These are phyloP conservation scores for Chlamydotis undulata DNA, from an alignment of 2,113 vertebrate species.

Conservation along the genomic window DNA sequence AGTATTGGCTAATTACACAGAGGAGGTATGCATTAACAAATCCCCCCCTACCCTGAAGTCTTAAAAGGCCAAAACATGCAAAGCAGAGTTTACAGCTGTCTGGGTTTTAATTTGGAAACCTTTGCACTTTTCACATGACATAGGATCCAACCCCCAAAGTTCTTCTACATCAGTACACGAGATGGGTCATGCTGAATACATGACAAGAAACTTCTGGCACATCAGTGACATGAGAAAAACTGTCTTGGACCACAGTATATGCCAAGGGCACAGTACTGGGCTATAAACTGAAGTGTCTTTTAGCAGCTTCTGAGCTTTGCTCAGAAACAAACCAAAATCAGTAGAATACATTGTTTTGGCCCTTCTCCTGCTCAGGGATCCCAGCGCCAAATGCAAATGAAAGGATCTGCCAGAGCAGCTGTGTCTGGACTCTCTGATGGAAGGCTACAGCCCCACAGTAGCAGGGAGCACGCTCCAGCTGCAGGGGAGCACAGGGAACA, in stretches of 20 bases:
- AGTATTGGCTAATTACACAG: neutral
- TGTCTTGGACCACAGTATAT: neutral
- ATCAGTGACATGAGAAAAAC: neutral
- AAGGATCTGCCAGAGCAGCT: neutral
- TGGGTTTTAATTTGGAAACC: neutral
- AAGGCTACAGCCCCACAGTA: neutral
- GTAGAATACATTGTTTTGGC: neutral
- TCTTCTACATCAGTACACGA: neutral
- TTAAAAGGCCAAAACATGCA: neutral
- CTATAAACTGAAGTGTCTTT: neutral
- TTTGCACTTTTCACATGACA: neutral
- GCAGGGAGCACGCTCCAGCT: neutral
- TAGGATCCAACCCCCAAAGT: neutral
- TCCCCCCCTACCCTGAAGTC: neutral
- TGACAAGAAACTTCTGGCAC: neutral
- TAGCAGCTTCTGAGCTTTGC: neutral
- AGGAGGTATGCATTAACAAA: neutral
- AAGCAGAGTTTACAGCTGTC: neutral
- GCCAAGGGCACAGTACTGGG: neutral
- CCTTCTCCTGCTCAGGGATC: neutral
- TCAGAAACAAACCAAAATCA: neutral
- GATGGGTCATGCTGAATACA: neutral
- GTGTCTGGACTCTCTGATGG: neutral
- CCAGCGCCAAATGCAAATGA: neutral
- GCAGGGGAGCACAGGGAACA: neutral